Evolutionary conservation across 2,888 invertebrate genomes (phyloP), one percentile per base, ranked within the genome.

Genomic region (Drosophila acutilabella): DNA sequence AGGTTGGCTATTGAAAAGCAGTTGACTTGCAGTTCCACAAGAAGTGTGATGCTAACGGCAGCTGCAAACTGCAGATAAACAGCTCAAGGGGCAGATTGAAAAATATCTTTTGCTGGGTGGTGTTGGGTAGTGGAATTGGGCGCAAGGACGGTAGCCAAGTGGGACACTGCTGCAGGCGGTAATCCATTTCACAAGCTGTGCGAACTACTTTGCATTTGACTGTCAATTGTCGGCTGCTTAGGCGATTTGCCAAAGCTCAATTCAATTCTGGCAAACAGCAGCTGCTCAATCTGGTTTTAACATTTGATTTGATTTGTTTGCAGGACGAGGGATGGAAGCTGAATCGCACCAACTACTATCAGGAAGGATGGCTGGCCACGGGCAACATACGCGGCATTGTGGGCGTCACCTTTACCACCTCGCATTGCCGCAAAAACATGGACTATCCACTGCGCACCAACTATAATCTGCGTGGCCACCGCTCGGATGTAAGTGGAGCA

Each of bases 341-440:
- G 89, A 98, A 98, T 93, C 95, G 98, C 86, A 96, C 96, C 90
- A 97, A 98, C 93, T 98, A 98, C 93, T 98, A 98, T 92, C 98
- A 98, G 93, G 98, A 99, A 93, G 99, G 98, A 52, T 99, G 99
- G 99, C 93, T 99, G 90, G 98, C 98, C 71, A 97, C 97, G 48
- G 98, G 98, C 82, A 99, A 98, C 93, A 96, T 97, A 68, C 95
- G 97, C 85, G 98, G 98, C 44, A 96, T 98, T 82, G 98, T 98
- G 62, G 98, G 99, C 62, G 98, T 98, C 57, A 99, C 98, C 64
- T 98, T 98, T 93, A 98, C 98, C 61, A 97, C 98, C 51, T 97
- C 98, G 74, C 97, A 98, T 92, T 97, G 97, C 93, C 95, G 96
- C 86, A 96, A 96, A 85, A 96, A 96, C 83, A 95, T 96, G 88